Conservation (phyloP, 1,140 invertebrate species). For the Anastrepha ludens region DNA sequence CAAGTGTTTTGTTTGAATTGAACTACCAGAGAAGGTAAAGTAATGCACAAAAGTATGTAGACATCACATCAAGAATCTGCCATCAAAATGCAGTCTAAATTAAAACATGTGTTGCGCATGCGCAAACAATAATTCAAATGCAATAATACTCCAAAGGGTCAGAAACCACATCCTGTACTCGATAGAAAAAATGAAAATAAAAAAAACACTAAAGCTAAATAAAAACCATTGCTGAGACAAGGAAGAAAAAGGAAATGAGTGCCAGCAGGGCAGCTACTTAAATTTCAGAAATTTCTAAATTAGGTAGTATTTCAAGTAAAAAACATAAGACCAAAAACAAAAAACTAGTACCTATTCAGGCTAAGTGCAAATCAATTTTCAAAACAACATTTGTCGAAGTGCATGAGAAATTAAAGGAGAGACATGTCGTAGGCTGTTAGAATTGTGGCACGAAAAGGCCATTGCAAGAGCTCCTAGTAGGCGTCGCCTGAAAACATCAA, state of each 20-base stretch:
- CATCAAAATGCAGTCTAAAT: neutral
- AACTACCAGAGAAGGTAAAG: neutral
- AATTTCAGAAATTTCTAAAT: constrained; percentile 20
- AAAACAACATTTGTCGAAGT: constrained; percentile 41
- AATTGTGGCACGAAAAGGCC: neutral
- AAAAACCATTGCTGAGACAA: neutral
- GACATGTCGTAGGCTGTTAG: neutral
- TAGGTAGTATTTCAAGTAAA: neutral
- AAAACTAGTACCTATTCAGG: too few relatives aligned
- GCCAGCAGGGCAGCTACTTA: constrained; percentile 23
- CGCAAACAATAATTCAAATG: constrained; percentile 34
- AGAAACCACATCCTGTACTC: neutral
- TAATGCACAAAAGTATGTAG: neutral
- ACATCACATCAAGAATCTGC: constrained; percentile 27
- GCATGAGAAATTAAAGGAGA: neutral
- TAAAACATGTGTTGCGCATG: constrained; percentile 44
- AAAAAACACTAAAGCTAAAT: neutral
- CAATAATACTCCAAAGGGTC: neutral
- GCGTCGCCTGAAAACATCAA: neutral
- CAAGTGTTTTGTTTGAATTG: constrained; percentile 15
- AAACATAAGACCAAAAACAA: neutral
- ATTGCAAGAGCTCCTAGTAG: neutral
- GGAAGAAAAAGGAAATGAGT: neutral
- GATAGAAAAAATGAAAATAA: neutral
- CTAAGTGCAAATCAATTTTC: neutral